Percentiles rank a stretch among this genome's conserved stretches.
Evolutionary conservation across 2,797 vertebrate genomes (phyloP).

Genomic region (Cossypha heuglini): DNA sequence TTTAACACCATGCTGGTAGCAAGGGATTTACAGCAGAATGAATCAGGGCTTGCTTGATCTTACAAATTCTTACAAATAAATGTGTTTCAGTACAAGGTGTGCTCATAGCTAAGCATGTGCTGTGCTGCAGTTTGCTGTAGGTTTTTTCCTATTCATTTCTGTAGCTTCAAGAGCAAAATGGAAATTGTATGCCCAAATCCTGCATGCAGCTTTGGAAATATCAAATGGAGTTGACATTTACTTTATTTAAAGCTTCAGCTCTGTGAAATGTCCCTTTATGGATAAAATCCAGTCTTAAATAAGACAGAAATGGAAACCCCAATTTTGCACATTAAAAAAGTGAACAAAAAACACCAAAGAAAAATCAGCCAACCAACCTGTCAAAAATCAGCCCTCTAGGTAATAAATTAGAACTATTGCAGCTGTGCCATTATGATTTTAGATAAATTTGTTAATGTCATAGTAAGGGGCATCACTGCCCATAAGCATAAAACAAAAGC

Average conservation of each 20-base stretch:
- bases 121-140: neutral
- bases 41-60: neutral
- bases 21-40: neutral
- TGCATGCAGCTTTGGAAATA: neutral
- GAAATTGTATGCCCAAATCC: neutral
- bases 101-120: neutral
- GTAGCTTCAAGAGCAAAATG: neutral
- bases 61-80: neutral
- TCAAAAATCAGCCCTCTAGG: neutral
- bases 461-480: neutral
- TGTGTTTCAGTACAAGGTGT: neutral
- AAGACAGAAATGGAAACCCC: neutral
- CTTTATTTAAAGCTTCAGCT: neutral
- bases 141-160: neutral
- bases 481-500: neutral
- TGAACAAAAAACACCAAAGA: fast-evolving
- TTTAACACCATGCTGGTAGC: neutral
- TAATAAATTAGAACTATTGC: neutral
- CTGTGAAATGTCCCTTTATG: neutral
- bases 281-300: neutral
- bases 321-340: neutral
- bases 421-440: neutral
- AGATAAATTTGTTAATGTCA: neutral
- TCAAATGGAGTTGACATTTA: neutral
- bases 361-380: neutral